Evolutionary conservation across 2,888 invertebrate species (phyloP), one percentile per base, ranked within the genome.

Genomic region (Himalopsyche kuldschensis): DNA sequence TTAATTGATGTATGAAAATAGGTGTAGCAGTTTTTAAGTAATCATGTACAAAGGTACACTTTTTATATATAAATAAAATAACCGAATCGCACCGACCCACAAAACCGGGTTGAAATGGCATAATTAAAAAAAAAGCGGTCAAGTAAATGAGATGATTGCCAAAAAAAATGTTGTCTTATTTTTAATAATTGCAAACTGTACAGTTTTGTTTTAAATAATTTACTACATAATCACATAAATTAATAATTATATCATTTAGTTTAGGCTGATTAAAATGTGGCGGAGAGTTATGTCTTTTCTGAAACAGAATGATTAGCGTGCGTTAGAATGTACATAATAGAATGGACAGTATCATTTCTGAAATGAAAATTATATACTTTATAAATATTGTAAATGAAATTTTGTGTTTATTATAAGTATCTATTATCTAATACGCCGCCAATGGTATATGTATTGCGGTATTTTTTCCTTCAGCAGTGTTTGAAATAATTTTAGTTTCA

Each of bases 31-130:
- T 77, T 55, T 20, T 75, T 80, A 63, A 46, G 63, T 77, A 77
- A 80, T 83, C 27, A 11, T 83, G 80, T 83, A 83, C 83, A 80
- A 79, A 83, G 80, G 80, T 83, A 80, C 76, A 77, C 55, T 77
- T 63, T 76, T 41, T 76, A 69, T 69, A 15, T 27, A 69, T 69
- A 27, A 69, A 27, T 69, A 69, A 69, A 69, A 27, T 11, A 27
- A 69, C 15, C 24, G 69, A 69, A 69, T 41, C 24, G 69, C 24
- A 69, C 69, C 27, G 27, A 30, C n/a, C 63, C 27, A 24, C 63
- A 10, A 15, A 4, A 27, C 24, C 24, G 63, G 63, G 63, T 63
- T 20, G 20, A 27, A 20, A 76, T 32, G 76, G 76, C 76, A 76
- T 76, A 31, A 76, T 35, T 76, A 1, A 24, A 41, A 1, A 76